Base-by-base conservation (phyloP, 2,888 invertebrate species). In the Schizotus pectinicornis region DNA sequence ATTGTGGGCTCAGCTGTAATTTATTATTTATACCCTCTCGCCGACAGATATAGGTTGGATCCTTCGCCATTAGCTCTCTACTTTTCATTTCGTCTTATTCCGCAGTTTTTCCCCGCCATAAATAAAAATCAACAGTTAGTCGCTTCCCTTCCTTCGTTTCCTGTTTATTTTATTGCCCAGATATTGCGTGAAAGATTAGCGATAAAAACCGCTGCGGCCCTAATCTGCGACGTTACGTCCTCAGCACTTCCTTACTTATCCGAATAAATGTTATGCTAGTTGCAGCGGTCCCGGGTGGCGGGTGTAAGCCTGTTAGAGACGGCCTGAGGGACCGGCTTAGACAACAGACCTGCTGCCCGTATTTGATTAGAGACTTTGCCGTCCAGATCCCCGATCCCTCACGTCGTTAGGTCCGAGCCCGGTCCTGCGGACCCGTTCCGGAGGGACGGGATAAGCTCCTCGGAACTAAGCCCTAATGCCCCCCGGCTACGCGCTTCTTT, bases 361-460 rank as follows among this genome's bases (percentile, higher is more conserved):
- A 75, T 76, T 76, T 75, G 76, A 76, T 76, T 75, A 76, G 75
- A 74, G 76, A 73, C 70, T 71, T 68, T 60, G 64, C 68, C 63
- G 68, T 69, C 71, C 67, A 48, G 67, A 69, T 71, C 64, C 69
- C 59, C 68, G 67, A 72, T 75, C 76, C 74, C 75, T 75, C 70
- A 75, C 67, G 73, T 74, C 74, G 73, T 74, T 74, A 74, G 72
- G 62, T 67, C 63, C 60, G 65, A 55, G 49, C 55, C 56, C 45
- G 45, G 62, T 57, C 55, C 62, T 53, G 22, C 39, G 60, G 62
- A 59, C 59, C 22, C 63, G 61, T 61, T 67, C 63, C 65, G 53
- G 48, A 42, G 66, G 61, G 68, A 59, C 56, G 41, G 66, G 64
- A 69, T 69, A 68, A 68, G 67, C 67, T 67, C 63, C 62, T 58